Evolutionary conservation across 2,888 invertebrate genomes (phyloP), one percentile per base, ranked within the genome.

Genomic region (Netelia melanura): DNA sequence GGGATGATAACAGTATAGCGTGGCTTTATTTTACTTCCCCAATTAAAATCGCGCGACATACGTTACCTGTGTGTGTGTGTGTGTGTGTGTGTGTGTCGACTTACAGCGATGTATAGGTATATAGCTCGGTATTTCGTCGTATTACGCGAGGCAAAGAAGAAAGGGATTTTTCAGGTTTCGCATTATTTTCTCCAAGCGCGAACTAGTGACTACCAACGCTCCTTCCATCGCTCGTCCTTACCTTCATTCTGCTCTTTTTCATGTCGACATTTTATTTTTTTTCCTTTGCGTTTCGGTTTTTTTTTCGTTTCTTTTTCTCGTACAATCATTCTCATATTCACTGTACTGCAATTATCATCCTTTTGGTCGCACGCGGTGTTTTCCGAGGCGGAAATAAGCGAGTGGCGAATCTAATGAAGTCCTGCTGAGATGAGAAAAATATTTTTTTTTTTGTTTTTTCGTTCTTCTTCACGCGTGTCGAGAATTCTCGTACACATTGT

Each of bases 121-220:
- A 44, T 3, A 14, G 6, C 11, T 8, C 54, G 44, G 23, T 30
- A n/a, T 70, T 70, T 70, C n/a, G 17, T 43, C 17, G 25, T 71
- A 38, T 71, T 38, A 56, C 71, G 54, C 25, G 14, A 56, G 30
- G 21, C 38, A 71, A 30, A 71, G 23, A 21, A 6, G 30, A 21
- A 56, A 71, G 48, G 52, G 68, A 56, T 71, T 71, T 71, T 56
- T n/a, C 70, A 38, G 17, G 25, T 38, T 71, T 56, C 56, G 56
- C 38, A 17, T 58, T 52, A 43, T 71, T 71, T 54, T 43, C 56
- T 56, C 56, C 71, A 43, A 71, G 71, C 71, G 56, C 56, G 30
- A 71, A 56, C 68, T 30, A 25, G 52, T 48, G 14, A 48, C 48
- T 48, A 48, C 8, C 38, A 6, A 38, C 48, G 48, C 14, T 48